Conservation (phyloP, 2,113 vertebrate species). For the Piprites chloris region DNA sequence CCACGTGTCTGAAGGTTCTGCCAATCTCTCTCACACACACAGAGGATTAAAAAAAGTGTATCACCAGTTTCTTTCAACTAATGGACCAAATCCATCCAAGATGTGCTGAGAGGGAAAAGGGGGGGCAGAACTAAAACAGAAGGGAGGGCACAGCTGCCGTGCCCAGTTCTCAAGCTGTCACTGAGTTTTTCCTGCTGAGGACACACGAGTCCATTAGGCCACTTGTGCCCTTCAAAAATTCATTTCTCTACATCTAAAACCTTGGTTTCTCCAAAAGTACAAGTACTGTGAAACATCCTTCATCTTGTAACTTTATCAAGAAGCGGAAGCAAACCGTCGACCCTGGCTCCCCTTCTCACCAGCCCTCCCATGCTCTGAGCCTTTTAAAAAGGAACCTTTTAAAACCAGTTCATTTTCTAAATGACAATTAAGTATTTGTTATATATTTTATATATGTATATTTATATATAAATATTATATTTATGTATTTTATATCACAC, state of each 20-base stretch:
- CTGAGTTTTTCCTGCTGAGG: not conserved
- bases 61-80: not conserved
- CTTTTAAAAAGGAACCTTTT: not conserved
- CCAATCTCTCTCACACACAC: too few relatives aligned
- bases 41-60: too few relatives aligned
- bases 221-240: not conserved
- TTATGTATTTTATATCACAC: too few relatives aligned
- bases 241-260: not conserved
- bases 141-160: not conserved
- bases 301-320: too few relatives aligned
- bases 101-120: too few relatives aligned
- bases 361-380: not conserved
- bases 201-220: not conserved
- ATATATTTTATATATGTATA: too few relatives aligned
- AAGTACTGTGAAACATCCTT: not conserved
- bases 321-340: not conserved
- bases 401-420: too few relatives aligned
- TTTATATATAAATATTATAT: too few relatives aligned
- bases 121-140: not conserved
- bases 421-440: too few relatives aligned
- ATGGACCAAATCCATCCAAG: not conserved
- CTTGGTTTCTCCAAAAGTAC: not conserved
- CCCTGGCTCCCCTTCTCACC: not conserved
- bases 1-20: accelerated
- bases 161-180: not conserved